phyloP scores from a whole-genome alignment of 2,888 invertebrate species.

The Melanostoma scalare region DNA sequence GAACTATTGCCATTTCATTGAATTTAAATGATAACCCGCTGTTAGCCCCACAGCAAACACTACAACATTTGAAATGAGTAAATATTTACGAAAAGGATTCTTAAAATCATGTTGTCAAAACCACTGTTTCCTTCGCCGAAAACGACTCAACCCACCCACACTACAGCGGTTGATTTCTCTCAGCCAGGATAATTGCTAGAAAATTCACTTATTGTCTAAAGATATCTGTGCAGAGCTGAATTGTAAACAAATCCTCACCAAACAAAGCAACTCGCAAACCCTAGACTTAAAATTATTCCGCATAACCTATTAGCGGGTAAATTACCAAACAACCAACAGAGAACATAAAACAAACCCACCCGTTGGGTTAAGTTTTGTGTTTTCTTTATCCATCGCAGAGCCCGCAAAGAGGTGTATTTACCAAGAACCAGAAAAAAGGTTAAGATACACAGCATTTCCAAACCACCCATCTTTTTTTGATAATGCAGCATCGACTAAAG shows the following conservation, averaged over 20 bases:
- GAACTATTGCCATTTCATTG: neutral
- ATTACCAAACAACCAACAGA: constrained; percentile 42
- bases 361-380: constrained; percentile 21
- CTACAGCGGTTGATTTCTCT: constrained; percentile 26
- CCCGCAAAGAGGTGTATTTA: constrained; percentile 10
- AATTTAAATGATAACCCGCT: constrained; percentile 9
- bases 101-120: constrained; percentile 57
- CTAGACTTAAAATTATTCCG: constrained; percentile 42
- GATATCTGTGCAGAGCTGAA: constrained; percentile 46
- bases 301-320: constrained; percentile 63
- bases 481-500: constrained; percentile 46
- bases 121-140: constrained; percentile 35
- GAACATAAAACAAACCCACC: neutral
- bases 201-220: constrained; percentile 62
- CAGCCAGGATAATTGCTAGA: constrained; percentile 56
- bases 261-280: constrained; percentile 38
- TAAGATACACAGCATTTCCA: constrained; percentile 43
- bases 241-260: constrained; percentile 62
- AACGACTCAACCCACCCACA: constrained; percentile 23
- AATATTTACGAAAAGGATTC: constrained; percentile 56
- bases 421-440: constrained; percentile 31
- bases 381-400: constrained; percentile 27
- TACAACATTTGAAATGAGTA: constrained; percentile 43
- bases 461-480: constrained; percentile 35
- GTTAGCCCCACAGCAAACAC: constrained; percentile 16